Percentiles rank a stretch among this genome's conserved stretches.
Conservation (phyloP, 2,797 vertebrate genomes). For the Danio albolineatus region DNA sequence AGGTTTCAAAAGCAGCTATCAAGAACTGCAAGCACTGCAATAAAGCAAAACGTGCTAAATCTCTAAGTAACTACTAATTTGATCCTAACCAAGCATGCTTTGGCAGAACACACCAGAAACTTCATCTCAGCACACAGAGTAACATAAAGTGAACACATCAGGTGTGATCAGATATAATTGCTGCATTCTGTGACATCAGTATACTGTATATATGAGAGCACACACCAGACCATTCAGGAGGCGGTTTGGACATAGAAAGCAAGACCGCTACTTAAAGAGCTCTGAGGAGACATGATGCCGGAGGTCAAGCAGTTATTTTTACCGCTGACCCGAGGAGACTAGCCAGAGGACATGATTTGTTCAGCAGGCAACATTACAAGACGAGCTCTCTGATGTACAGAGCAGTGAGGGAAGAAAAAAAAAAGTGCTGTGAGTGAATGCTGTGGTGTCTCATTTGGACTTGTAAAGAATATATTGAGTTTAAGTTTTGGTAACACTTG, state of each 20-base stretch:
- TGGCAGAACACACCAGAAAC: background rate
- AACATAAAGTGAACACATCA: background rate
- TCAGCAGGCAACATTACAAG: conserved; percentile 50
- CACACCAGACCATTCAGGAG: conserved; percentile 33
- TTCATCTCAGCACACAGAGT: background rate
- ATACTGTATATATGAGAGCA: background rate
- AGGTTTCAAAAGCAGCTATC: too few relatives aligned
- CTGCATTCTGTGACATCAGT: background rate
- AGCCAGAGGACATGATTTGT: conserved; percentile 54
- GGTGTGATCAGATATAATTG: background rate
- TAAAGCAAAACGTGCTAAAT: background rate
- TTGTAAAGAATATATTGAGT: conserved; percentile 24
- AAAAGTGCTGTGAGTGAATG: conserved; percentile 24
- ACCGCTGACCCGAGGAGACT: conserved; percentile 48
- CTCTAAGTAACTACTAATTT: too few relatives aligned
- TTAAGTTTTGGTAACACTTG: conserved; percentile 31
- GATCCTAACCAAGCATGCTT: background rate
- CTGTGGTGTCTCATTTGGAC: conserved; percentile 32
- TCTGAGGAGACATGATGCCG: conserved; percentile 39
- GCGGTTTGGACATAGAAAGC: conserved; percentile 26
- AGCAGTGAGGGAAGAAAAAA: conserved; percentile 6
- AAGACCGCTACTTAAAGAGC: conserved; percentile 39
- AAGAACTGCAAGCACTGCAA: background rate
- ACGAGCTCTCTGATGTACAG: conserved; percentile 34
- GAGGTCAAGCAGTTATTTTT: conserved; percentile 56